Evolutionary conservation across 1,140 invertebrate genomes (phyloP), one percentile per base, ranked within the genome.

Genomic region (Drosophila lowei): DNA sequence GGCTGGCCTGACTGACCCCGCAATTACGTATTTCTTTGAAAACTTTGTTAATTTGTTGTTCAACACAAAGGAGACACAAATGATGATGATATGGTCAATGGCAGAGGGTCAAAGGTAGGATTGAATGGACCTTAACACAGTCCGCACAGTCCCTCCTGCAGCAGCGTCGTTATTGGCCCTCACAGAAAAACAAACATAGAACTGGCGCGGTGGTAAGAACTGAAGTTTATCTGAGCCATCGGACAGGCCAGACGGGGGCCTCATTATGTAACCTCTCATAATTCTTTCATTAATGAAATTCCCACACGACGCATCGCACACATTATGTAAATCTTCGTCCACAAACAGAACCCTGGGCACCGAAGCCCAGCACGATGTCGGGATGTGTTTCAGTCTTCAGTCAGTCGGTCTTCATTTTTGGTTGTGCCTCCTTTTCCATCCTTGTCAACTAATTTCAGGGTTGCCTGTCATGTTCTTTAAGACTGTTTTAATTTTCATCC

Each of bases 281-380:
- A 86, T 86, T 86, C 81, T 86, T 86, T 86, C 81, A 86, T 86
- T 86, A 86, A 86, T 86, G 83, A 86, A 86, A 86, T 86, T 86
- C 81, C 81, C 81, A 88, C 81, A 86, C 83, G 80, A 73, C 78
- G 67, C 78, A 72, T 61, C 71, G 23, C 23, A 25, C 23, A 25
- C 23, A 25, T 5, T 23, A 23, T 23, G 80, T 85, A 85, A 85
- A 85, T 85, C 80, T 77, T 86, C 62, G 34, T 57, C 68, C 49
- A 67, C 56, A 50, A 68, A 68, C 65, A 54, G 49, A 38, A 38
- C 34, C 11, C 23, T 25, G 23, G 34, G 3, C 1, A 4, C 34
- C 34, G 34, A 38, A 13, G 70, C 81, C 70, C 80, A 84, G 80
- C 81, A 84, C 66, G 81, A 77, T 77, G 43, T 53, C 30, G 34